A percentile compares a stretch with the other conserved stretches of the same genome.
Conservation (phyloP, 2,888 invertebrate species). For the Entomobrya multifasciata region DNA sequence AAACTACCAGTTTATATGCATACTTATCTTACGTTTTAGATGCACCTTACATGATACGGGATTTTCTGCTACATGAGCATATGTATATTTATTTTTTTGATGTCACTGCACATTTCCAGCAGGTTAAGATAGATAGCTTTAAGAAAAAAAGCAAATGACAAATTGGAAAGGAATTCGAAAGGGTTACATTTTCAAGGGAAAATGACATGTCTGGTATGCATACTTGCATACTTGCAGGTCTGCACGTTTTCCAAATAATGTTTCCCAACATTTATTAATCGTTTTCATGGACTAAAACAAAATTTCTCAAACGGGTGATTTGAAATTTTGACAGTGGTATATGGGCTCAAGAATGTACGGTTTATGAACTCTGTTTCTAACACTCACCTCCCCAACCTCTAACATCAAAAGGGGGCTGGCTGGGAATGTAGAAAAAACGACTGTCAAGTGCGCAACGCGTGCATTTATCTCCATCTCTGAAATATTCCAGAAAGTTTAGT, state of each 20-base stretch:
- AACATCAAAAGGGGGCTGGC: background rate
- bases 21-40: background rate
- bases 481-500: background rate
- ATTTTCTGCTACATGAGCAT: background rate
- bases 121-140: background rate
- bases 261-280: background rate
- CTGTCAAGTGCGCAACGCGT: background rate
- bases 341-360: background rate
- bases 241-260: too few relatives aligned
- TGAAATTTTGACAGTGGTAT: background rate
- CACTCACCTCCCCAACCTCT: background rate
- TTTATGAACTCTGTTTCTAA: background rate
- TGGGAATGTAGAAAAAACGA: too few relatives aligned
- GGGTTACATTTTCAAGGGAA: conserved; percentile 32
- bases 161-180: conserved; percentile 61
- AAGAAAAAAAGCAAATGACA: conserved; percentile 36
- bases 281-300: background rate
- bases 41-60: background rate
- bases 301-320: background rate
- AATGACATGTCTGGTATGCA: conserved; percentile 27
- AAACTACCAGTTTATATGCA: background rate
- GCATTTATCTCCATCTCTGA: conserved; percentile 2
- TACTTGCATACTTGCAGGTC: background rate
- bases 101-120: background rate
- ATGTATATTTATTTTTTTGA: background rate